Percentiles rank a stretch among this genome's conserved stretches.
Conservation (phyloP, 2,113 vertebrate genomes). For the Hemiprocne comata region DNA sequence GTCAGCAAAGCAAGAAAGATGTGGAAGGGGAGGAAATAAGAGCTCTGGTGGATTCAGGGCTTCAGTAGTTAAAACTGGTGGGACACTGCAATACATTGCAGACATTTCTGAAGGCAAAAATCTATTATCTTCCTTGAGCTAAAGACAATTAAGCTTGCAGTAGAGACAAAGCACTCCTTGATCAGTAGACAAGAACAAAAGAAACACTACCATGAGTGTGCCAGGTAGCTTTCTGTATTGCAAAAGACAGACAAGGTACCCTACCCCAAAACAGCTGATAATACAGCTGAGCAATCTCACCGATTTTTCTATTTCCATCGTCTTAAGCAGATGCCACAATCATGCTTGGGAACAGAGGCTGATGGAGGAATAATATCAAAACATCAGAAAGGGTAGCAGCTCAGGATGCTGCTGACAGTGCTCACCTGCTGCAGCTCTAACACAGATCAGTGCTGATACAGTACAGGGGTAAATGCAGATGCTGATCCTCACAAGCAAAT, state of each 20-base stretch:
- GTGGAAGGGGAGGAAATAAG: rapidly evolving
- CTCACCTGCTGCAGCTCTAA: neutral
- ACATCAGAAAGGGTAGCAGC: neutral
- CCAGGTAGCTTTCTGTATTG: neutral
- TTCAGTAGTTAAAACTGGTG: neutral
- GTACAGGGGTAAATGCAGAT: neutral
- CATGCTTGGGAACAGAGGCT: neutral
- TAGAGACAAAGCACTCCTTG: neutral
- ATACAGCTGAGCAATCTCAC: neutral
- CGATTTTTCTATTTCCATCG: neutral
- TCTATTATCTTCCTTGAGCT: neutral
- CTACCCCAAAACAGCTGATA: neutral
- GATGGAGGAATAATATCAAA: neutral
- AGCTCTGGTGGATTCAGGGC: neutral
- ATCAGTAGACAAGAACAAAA: neutral
- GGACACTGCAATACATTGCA: neutral
- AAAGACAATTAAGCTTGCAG: neutral
- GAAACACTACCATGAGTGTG: neutral
- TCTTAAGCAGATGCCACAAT: neutral
- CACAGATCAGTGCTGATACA: neutral
- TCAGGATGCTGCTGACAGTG: neutral
- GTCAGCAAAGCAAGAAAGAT: neutral
- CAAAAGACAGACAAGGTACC: neutral
- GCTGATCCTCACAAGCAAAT: neutral
- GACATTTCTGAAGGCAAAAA: neutral